A percentile compares a stretch with the other conserved stretches of the same genome.
Conservation (phyloP, 2,888 invertebrate genomes). For the Baronia brevicornis region DNA sequence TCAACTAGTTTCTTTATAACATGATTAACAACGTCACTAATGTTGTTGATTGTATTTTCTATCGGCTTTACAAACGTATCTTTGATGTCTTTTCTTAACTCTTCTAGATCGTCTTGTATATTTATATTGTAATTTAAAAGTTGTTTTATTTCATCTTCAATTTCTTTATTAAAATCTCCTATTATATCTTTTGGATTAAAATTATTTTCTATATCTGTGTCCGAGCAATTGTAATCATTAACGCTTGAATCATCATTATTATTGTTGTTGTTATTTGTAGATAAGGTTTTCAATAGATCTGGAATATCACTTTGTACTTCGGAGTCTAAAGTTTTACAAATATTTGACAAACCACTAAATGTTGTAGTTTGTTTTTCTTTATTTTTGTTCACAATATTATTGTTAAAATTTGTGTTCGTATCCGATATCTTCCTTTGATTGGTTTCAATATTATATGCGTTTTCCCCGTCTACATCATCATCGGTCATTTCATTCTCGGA, state of each 20-base stretch:
- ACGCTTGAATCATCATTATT: constrained; percentile 37
- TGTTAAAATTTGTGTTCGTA: constrained; percentile 52
- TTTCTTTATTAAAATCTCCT: constrained; percentile 76
- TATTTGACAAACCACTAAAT: constrained; percentile 6
- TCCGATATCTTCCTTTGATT: constrained; percentile 2
- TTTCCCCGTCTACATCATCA: constrained; percentile 64
- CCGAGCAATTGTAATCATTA: constrained; percentile 43
- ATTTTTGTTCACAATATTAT: constrained; percentile 50
- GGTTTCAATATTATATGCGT: constrained; percentile 33
- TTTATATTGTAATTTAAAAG: constrained; percentile 65
- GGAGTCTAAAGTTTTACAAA: constrained; percentile 33
- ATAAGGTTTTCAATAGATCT: constrained; percentile 58
- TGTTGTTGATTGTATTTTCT: constrained; percentile 68
- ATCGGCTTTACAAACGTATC: constrained; percentile 67
- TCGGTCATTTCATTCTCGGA: constrained; percentile 73
- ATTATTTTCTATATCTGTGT: constrained; percentile 65
- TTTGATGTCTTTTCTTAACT: constrained; percentile 66
- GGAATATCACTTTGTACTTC: constrained; percentile 50
- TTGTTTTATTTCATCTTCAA: constrained; percentile 74
- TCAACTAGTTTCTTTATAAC: constrained; percentile 68
- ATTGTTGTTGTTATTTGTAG: constrained; percentile 56
- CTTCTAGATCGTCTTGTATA: constrained; percentile 64
- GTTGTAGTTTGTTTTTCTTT: constrained; percentile 26
- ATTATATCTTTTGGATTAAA: constrained; percentile 68
- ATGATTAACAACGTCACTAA: constrained; percentile 69